These are phyloP conservation scores for Proterorhinus semilunaris DNA, from an alignment of 2,113 vertebrate genomes.

Conservation along the genomic window DNA sequence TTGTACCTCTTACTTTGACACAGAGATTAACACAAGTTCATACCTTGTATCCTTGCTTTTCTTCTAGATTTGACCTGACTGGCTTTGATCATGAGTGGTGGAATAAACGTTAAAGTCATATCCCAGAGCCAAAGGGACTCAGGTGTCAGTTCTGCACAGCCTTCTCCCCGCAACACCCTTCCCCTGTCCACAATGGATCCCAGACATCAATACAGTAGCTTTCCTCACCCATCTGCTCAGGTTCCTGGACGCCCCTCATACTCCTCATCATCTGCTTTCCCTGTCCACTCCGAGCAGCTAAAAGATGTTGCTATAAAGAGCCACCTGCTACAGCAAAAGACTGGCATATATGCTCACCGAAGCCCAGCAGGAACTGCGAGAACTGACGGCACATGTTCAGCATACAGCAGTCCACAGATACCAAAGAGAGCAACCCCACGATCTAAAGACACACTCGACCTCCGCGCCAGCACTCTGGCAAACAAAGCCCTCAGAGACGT, in stretches of 20 bases:
- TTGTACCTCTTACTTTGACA: too few species aligned
- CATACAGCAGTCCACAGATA: slow-evolving; percentile 73
- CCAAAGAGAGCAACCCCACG: slow-evolving; percentile 54
- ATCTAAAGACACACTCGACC: slow-evolving; percentile 70
- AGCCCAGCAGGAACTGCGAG: slow-evolving; percentile 41
- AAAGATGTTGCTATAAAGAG: slow-evolving; percentile 58
- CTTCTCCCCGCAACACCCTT: slow-evolving; percentile 55
- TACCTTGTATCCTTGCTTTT: slow-evolving; percentile 4
- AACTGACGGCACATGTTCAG: slow-evolving; percentile 61
- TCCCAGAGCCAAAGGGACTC: slow-evolving; percentile 54
- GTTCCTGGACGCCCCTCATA: slow-evolving; percentile 39
- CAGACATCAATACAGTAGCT: slow-evolving; percentile 42
- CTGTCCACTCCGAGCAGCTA: slow-evolving; percentile 50
- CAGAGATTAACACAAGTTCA: not conserved
- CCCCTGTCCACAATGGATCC: slow-evolving; percentile 58
- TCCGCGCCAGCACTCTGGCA: slow-evolving; percentile 48
- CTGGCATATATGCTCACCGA: slow-evolving; percentile 20
- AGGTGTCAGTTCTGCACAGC: slow-evolving; percentile 58
- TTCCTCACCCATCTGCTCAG: slow-evolving; percentile 31
- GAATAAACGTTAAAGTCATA: slow-evolving; percentile 62
- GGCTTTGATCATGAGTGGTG: slow-evolving; percentile 59
- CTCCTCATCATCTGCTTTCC: slow-evolving; percentile 45
- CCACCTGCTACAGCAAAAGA: slow-evolving; percentile 61
- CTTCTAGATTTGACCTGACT: slow-evolving; percentile 32
- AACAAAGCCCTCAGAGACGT: slow-evolving; percentile 58